Conservation (phyloP, 2,113 vertebrate genomes). For the Cairina moschata region DNA sequence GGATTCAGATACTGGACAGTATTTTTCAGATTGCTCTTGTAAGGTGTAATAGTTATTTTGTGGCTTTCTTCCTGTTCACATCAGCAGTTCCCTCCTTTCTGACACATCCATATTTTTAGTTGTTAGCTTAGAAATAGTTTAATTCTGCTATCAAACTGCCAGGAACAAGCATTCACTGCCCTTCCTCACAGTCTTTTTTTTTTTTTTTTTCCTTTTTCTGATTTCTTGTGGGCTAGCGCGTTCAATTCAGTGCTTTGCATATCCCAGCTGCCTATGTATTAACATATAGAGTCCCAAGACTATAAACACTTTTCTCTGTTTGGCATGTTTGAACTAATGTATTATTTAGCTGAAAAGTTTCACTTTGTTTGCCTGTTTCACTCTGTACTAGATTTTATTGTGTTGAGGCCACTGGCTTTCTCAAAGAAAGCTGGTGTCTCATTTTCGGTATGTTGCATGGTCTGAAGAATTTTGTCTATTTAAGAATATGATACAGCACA, state of each 20-base stretch:
- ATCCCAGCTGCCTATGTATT: neutral
- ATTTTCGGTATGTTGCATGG: neutral
- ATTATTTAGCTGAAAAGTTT: neutral
- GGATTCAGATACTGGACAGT: neutral
- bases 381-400: neutral
- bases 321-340: neutral
- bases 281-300: neutral
- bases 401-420: neutral
- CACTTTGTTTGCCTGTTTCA: neutral
- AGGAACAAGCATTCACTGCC: neutral
- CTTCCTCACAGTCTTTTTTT: neutral
- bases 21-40: neutral
- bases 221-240: neutral
- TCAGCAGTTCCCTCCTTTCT: neutral
- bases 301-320: neutral
- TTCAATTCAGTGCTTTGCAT: neutral
- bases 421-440: neutral
- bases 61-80: neutral
- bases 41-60: neutral
- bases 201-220: neutral
- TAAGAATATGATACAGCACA: neutral
- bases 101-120: neutral
- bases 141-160: neutral
- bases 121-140: neutral
- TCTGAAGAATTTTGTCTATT: neutral